Conservation (phyloP, 2,888 invertebrate species). For the Copidosoma aretas region DNA sequence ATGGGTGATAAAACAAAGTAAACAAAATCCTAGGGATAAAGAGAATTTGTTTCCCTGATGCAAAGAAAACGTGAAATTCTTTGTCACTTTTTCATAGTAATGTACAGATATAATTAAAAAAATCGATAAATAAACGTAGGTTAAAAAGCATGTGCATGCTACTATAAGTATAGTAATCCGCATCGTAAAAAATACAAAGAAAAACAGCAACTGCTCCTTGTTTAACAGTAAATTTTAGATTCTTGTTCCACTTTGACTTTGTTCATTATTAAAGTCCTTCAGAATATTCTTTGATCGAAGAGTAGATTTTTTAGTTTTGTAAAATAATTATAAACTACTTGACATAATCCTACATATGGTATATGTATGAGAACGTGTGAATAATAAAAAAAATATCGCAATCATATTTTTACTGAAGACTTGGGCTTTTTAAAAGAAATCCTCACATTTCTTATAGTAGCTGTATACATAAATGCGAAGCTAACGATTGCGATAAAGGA, state of each 20-base stretch:
- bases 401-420: conserved; percentile 36
- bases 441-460: conserved; percentile 4
- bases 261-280: conserved; percentile 18
- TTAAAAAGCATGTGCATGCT: neutral
- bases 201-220: conserved; percentile 16
- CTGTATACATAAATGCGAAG: conserved; percentile 23
- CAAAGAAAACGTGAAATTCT: conserved; percentile 25
- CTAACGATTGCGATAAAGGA: conserved; percentile 21
- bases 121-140: neutral
- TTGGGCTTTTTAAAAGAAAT: conserved; percentile 5
- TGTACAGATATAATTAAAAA: conserved; percentile 33
- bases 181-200: conserved; percentile 20
- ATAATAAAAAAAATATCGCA: conserved; percentile 19
- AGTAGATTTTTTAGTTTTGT: conserved; percentile 29
- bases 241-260: conserved; percentile 23
- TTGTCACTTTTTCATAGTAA: conserved; percentile 14
- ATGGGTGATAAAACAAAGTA: conserved; percentile 28
- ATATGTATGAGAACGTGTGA: conserved; percentile 23
- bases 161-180: conserved; percentile 10
- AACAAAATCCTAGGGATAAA: conserved; percentile 13
- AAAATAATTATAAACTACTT: conserved; percentile 20
- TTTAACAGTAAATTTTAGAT: conserved; percentile 19
- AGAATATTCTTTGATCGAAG: conserved; percentile 11
- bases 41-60: conserved; percentile 19
- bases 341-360: conserved; percentile 19